Evolutionary conservation across 2,888 invertebrate genomes (phyloP).

Genomic region (Rotaria socialis): DNA sequence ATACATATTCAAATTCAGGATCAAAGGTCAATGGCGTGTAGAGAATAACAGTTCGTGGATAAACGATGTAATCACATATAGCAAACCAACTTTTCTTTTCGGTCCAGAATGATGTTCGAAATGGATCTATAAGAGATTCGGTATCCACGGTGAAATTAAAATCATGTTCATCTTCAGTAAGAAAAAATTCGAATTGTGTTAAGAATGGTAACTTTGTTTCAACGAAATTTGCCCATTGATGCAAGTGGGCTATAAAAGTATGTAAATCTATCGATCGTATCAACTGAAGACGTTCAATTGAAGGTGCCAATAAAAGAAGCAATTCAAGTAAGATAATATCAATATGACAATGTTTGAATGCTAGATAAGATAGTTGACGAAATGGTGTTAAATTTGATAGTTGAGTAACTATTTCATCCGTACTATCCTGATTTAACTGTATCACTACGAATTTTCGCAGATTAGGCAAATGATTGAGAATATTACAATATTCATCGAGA

Average conservation of each 20-base stretch:
- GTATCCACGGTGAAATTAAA: not conserved
- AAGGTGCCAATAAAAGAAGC: not conserved
- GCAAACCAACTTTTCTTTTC: not conserved
- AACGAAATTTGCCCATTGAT: not conserved
- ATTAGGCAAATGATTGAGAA: not conserved
- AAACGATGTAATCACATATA: not conserved
- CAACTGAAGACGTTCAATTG: not conserved
- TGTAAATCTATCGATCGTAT: not conserved
- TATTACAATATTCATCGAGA: not conserved
- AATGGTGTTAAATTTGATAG: not conserved
- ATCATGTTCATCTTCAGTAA: not conserved
- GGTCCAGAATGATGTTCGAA: not conserved
- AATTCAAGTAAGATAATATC: not conserved
- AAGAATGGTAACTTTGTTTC: not conserved
- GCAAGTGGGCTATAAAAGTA: not conserved
- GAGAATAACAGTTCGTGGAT: not conserved
- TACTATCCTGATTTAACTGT: not conserved
- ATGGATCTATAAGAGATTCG: not conserved
- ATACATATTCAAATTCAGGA: not conserved
- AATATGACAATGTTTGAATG: not conserved
- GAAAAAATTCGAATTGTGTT: not conserved
- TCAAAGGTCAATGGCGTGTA: not conserved
- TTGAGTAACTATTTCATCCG: not conserved
- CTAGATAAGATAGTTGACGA: not conserved
- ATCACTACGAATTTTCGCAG: not conserved